Evolutionary conservation across 2,113 vertebrate species (phyloP).

Genomic region (Fregata magnificens): DNA sequence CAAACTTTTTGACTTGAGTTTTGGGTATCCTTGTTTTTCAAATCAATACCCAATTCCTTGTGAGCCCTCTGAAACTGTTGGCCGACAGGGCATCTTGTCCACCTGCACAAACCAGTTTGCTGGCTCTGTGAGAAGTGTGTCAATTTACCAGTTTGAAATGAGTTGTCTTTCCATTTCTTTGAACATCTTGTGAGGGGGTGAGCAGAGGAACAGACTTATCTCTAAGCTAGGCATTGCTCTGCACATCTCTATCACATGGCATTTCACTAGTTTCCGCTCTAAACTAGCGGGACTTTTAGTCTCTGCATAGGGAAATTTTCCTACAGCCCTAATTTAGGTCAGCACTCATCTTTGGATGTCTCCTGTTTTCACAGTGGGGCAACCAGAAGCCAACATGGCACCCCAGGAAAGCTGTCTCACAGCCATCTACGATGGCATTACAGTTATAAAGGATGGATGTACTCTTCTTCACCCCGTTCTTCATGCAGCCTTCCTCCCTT

Average conservation of each 20-base stretch:
- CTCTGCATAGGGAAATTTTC: conserved; percentile 23
- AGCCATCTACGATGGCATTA: background rate
- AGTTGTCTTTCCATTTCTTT: conserved; percentile 65
- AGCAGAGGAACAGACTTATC: conserved; percentile 42
- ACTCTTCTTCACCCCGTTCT: background rate
- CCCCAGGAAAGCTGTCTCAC: background rate
- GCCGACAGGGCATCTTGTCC: background rate
- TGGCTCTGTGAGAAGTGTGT: conserved; percentile 16
- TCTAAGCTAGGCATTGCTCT: conserved; percentile 26
- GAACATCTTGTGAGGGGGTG: conserved; percentile 63
- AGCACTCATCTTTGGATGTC: background rate
- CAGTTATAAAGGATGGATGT: background rate
- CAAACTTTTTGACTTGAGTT: background rate
- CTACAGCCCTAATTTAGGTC: conserved; percentile 19
- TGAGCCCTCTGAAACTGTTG: background rate
- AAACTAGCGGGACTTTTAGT: conserved; percentile 26
- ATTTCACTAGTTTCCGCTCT: conserved; percentile 42
- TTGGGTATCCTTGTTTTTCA: background rate
- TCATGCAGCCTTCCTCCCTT: background rate
- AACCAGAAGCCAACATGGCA: background rate
- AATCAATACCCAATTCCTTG: background rate
- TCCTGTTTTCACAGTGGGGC: background rate
- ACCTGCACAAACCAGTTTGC: conserved; percentile 12
- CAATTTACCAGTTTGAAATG: conserved; percentile 41
- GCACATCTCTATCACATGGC: background rate